phyloP scores from a whole-genome alignment of 2,113 vertebrate species.

The Urocynchramus pylzowi region DNA sequence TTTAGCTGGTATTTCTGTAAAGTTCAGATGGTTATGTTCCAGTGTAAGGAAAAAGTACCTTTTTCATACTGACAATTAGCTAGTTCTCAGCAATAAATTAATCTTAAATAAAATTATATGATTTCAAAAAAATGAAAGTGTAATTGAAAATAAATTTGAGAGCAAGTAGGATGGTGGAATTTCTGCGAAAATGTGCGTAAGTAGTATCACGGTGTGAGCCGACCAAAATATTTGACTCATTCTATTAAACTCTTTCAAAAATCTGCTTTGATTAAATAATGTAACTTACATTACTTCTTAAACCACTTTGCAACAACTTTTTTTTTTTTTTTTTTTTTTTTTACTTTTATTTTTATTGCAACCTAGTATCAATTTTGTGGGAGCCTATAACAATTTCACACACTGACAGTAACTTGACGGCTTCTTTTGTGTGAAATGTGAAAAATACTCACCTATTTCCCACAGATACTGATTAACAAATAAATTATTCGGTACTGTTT shows the following conservation, averaged over 20 bases:
- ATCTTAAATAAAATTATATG: neutral
- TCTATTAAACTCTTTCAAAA: neutral
- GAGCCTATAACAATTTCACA: neutral
- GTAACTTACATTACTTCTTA: neutral
- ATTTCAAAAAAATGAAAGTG: neutral
- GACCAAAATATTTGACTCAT: neutral
- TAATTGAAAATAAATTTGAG: neutral
- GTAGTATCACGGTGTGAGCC: neutral
- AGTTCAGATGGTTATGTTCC: neutral
- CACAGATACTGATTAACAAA: neutral
- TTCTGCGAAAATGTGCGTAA: neutral
- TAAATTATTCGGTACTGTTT: neutral
- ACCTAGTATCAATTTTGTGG: neutral
- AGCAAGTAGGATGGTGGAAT: neutral
- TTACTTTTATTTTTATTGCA: neutral
- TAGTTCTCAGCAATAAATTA: neutral
- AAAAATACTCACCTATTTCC: constrained; percentile 40
- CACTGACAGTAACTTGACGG: neutral
- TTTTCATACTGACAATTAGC: neutral
- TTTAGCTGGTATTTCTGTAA: neutral
- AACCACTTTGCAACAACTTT: neutral
- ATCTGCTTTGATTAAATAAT: neutral
- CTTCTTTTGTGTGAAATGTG: neutral
- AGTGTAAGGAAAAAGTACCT: neutral
- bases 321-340: neutral